Percentiles rank a stretch among this genome's conserved stretches.
Evolutionary conservation across 2,113 vertebrate genomes (phyloP).

Genomic region (Anolis carolinensis): DNA sequence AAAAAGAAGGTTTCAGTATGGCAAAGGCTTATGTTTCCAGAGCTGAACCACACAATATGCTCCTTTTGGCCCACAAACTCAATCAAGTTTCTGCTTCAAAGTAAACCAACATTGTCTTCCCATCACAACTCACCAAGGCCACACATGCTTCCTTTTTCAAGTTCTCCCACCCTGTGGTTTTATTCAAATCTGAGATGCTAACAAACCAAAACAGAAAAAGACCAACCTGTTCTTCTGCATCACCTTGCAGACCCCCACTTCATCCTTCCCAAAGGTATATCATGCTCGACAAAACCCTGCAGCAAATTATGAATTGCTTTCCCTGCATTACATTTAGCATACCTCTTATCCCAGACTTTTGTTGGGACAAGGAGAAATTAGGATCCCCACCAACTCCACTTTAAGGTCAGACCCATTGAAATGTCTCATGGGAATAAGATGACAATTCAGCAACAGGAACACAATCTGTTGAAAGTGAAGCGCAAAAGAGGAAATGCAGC

Average conservation of each 20-base stretch:
- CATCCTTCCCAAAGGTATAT: neutral
- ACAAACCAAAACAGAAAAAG: neutral
- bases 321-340: neutral
- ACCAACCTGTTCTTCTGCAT: neutral
- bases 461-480: neutral
- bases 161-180: constrained; percentile 10
- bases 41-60: neutral
- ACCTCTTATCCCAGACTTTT: neutral
- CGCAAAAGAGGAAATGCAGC: neutral
- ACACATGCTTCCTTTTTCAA: neutral
- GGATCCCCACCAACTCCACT: neutral
- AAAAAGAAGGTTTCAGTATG: neutral
- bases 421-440: neutral
- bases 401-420: neutral
- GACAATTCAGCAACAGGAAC: neutral
- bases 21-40: neutral
- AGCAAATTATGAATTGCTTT: neutral
- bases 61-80: neutral
- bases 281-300: neutral
- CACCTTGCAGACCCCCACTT: neutral
- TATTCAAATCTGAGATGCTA: constrained; percentile 1
- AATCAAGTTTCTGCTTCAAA: too few relatives aligned
- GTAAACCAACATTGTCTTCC: neutral
- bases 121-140: neutral
- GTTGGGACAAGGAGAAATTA: neutral